These are phyloP conservation scores for Megaptera novaeangliae DNA, from an alignment of 2,113 vertebrate genomes.

Conservation along the genomic window DNA sequence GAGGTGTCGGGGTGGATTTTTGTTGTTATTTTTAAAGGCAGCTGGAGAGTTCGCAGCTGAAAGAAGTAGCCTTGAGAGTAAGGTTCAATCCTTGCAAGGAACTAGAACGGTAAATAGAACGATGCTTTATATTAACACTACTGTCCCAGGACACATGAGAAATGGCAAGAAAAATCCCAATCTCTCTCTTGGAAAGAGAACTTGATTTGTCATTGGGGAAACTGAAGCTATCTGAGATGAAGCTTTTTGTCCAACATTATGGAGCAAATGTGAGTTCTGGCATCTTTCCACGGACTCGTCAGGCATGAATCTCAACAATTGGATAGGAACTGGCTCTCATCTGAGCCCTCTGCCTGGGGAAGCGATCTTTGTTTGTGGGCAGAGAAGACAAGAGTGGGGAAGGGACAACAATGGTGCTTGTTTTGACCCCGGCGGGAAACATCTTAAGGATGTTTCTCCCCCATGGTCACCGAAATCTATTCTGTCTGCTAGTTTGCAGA, in stretches of 20 bases:
- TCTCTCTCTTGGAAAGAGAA: neutral
- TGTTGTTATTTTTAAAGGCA: neutral
- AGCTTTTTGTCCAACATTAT: neutral
- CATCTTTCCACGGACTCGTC: neutral
- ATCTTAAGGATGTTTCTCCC: neutral
- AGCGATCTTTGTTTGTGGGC: neutral
- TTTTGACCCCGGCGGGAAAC: neutral
- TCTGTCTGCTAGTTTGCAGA: neutral
- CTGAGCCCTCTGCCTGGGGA: neutral
- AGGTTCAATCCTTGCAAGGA: neutral
- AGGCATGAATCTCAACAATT: neutral
- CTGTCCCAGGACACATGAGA: neutral
- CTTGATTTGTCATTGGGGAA: neutral
- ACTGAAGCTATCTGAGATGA: neutral
- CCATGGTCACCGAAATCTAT: rapidly evolving
- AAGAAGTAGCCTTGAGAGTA: neutral
- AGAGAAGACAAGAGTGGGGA: neutral
- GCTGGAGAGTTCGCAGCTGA: neutral
- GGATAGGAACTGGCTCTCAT: neutral
- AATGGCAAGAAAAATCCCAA: neutral
- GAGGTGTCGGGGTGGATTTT: neutral
- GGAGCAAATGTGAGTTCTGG: neutral
- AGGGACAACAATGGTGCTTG: neutral
- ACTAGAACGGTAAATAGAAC: neutral
- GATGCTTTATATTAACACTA: neutral